These are phyloP conservation scores for Actenoides lindsayi DNA, from an alignment of 2,113 vertebrate genomes.

Conservation along the genomic window DNA sequence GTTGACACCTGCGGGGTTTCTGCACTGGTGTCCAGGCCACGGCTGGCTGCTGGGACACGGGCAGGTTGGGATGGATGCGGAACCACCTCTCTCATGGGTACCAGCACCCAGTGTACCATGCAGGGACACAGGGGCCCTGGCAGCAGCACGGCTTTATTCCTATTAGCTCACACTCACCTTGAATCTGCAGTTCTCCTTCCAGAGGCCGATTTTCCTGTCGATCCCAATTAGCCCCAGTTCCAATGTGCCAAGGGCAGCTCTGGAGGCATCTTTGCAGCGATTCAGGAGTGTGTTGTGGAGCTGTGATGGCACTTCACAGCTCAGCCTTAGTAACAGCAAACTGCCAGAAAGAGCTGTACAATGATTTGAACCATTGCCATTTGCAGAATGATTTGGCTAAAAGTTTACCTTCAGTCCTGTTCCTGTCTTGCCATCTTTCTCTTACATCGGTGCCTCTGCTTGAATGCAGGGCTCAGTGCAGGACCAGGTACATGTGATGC, in stretches of 20 bases:
- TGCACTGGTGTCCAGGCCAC: accelerated
- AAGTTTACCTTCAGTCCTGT: background rate
- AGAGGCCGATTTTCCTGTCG: background rate
- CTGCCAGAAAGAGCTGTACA: background rate
- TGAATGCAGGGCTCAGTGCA: background rate
- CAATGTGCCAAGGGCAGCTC: background rate
- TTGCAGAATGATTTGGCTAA: background rate
- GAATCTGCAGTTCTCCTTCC: accelerated
- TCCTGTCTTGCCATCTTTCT: background rate
- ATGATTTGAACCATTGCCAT: background rate
- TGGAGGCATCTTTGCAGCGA: background rate
- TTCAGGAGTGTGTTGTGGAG: background rate
- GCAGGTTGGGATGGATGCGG: accelerated
- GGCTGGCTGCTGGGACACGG: background rate
- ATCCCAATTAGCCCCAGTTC: background rate
- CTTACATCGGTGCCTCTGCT: background rate
- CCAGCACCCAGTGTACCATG: background rate
- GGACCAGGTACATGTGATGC: accelerated
- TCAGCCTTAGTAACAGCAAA: slow-evolving; percentile 14
- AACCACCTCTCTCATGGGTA: accelerated
- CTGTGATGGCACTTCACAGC: background rate
- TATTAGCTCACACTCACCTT: background rate
- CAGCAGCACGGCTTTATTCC: background rate
- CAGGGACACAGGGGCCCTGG: background rate
- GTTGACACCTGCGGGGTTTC: accelerated